Conservation (phyloP, 2,113 vertebrate species). For the Periophthalmodon schlosseri region DNA sequence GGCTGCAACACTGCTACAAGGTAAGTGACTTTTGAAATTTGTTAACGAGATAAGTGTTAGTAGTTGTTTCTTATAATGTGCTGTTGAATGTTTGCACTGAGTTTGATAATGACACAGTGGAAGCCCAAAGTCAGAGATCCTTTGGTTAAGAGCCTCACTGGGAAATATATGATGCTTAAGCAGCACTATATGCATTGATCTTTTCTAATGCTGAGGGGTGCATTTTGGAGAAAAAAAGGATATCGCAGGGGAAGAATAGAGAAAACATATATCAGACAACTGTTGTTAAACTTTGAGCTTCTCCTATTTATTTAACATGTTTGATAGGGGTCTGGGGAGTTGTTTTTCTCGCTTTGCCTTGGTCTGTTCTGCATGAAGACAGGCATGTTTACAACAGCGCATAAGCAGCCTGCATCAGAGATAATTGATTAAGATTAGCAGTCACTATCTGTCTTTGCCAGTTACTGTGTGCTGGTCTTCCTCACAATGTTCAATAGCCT, state of each 20-base stretch:
- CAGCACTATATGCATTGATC: conserved; percentile 26
- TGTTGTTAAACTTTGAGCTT: conserved; percentile 5
- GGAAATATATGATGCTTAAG: conserved; percentile 25
- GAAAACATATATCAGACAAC: background rate
- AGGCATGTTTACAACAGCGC: conserved; percentile 50
- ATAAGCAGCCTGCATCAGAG: conserved; percentile 57
- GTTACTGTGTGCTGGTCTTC: background rate
- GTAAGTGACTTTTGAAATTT: conserved; percentile 65
- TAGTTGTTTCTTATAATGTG: background rate
- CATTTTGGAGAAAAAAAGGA: background rate
- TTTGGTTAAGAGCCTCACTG: conserved; percentile 15
- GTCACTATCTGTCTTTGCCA: conserved; percentile 13
- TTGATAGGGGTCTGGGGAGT: conserved; percentile 45
- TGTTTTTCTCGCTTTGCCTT: conserved; percentile 53
- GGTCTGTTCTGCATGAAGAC: conserved; percentile 51
- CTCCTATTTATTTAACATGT: conserved; percentile 33
- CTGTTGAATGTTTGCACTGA: background rate
- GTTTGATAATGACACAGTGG: background rate
- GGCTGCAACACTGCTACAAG: conserved; percentile 62
- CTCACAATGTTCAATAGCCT: background rate
- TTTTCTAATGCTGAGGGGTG: conserved; percentile 10
- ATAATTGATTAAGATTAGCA: conserved; percentile 62
- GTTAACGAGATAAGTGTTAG: conserved; percentile 26
- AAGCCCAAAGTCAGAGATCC: conserved; percentile 13
- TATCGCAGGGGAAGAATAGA: conserved; percentile 3